phyloP scores from a whole-genome alignment of 2,113 vertebrate genomes.

The Gorilla gorilla region DNA sequence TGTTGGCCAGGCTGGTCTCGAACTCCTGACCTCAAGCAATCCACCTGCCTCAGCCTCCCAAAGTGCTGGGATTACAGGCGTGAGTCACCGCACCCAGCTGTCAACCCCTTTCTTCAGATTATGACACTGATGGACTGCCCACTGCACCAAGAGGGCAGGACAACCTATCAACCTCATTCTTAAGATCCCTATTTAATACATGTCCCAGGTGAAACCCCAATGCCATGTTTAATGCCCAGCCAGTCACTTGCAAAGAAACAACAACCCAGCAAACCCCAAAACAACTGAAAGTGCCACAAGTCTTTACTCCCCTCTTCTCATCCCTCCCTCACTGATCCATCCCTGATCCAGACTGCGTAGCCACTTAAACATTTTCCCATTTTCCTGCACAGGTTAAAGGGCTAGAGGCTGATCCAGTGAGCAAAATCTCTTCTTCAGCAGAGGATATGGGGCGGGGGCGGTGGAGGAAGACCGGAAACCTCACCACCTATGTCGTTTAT shows the following conservation, averaged over 20 bases:
- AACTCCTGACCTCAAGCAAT: too few species aligned
- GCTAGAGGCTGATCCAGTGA: background rate
- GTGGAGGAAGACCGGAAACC: background rate
- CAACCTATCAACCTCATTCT: background rate
- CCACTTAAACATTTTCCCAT: background rate
- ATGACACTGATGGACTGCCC: too few species aligned
- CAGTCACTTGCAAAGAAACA: background rate
- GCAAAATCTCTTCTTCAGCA: background rate
- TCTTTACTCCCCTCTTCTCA: background rate
- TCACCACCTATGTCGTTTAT: background rate
- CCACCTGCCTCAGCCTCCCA: too few species aligned
- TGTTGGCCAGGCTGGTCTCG: too few species aligned
- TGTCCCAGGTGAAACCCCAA: background rate
- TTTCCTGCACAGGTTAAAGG: background rate
- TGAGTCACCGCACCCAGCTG: too few species aligned
- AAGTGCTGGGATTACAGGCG: too few species aligned
- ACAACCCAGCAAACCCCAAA: background rate
- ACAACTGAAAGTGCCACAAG: background rate
- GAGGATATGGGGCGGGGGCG: rapidly evolving
- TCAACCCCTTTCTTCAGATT: too few species aligned
- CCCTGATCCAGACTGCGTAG: background rate
- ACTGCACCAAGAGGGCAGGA: too few species aligned
- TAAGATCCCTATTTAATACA: background rate
- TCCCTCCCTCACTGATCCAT: rapidly evolving
- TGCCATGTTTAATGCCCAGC: background rate